Conservation (phyloP, 2,888 invertebrate genomes). For the Leucophenga montana region DNA sequence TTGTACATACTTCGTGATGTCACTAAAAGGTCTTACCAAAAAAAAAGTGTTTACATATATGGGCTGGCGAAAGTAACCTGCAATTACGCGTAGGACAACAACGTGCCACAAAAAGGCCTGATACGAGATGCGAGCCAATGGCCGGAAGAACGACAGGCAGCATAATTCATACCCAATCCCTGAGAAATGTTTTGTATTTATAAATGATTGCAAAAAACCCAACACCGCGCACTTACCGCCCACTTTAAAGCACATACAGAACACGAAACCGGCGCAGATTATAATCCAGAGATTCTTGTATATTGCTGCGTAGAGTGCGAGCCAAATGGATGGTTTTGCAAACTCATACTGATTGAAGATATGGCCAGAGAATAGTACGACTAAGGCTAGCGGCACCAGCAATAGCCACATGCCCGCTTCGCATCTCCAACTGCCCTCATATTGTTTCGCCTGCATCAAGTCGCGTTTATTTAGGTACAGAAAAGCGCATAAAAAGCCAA, state of each 20-base stretch:
- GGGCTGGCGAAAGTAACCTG: constrained; percentile 58
- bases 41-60: constrained; percentile 53
- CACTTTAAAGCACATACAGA: constrained; percentile 62
- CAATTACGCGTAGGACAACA: constrained; percentile 52
- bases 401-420: constrained; percentile 51
- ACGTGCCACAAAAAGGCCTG: constrained; percentile 69
- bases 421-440: constrained; percentile 45
- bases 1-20: too few relatives aligned
- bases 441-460: neutral
- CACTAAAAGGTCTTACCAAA: constrained; percentile 51
- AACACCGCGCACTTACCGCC: constrained; percentile 61
- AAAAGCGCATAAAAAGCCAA: constrained; percentile 62
- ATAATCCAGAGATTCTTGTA: constrained; percentile 71
- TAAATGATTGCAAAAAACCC: neutral
- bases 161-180: constrained; percentile 59
- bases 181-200: constrained; percentile 34
- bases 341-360: constrained; percentile 67
- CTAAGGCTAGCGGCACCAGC: constrained; percentile 42
- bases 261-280: constrained; percentile 60
- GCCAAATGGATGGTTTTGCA: constrained; percentile 65
- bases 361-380: constrained; percentile 55
- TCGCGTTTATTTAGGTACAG: constrained; percentile 51
- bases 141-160: constrained; percentile 54
- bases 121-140: constrained; percentile 64
- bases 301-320: constrained; percentile 72